phyloP scores from a whole-genome alignment of 2,888 invertebrate genomes.

The Encarsia formosa region DNA sequence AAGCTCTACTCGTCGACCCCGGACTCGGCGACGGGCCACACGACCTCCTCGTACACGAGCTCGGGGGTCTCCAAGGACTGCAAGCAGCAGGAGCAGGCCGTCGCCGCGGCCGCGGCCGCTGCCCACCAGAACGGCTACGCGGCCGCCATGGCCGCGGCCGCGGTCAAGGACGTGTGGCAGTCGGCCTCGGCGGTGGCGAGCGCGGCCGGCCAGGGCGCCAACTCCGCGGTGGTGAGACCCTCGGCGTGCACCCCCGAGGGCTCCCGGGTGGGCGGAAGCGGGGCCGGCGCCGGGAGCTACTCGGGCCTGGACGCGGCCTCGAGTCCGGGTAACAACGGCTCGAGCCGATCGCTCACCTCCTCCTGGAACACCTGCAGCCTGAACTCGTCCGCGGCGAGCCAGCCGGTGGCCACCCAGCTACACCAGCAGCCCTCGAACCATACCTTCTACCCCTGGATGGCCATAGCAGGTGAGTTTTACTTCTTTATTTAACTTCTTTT shows the following conservation, averaged over 20 bases:
- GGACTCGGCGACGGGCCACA: conserved; percentile 59
- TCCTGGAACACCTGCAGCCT: conserved; percentile 88
- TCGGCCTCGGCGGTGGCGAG: conserved; percentile 61
- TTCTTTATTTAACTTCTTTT: background rate
- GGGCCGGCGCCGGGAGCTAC: conserved; percentile 73
- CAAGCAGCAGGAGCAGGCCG: conserved; percentile 59
- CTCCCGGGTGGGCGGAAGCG: conserved; percentile 73
- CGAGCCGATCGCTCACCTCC: conserved; percentile 62
- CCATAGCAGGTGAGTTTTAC: conserved; percentile 86
- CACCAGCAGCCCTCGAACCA: conserved; percentile 85
- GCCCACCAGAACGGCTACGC: conserved; percentile 63
- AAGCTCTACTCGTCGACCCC: conserved; percentile 72
- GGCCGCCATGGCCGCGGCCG: conserved; percentile 66
- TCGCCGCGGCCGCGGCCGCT: conserved; percentile 50
- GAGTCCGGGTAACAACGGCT: conserved; percentile 66
- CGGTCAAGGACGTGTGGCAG: conserved; percentile 63
- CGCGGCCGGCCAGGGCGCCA: conserved; percentile 45
- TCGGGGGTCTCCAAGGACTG: conserved; percentile 67
- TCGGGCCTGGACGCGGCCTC: conserved; percentile 66
- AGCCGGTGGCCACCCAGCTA: conserved; percentile 74
- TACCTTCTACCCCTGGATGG: conserved; percentile 98
- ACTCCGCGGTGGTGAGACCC: conserved; percentile 67
- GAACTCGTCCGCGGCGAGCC: conserved; percentile 75
- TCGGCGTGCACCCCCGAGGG: conserved; percentile 84
- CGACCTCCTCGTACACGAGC: conserved; percentile 56